Percentiles rank a stretch among this genome's conserved stretches.
These are phyloP conservation scores for Manduca sexta DNA, from an alignment of 1,140 invertebrate genomes.

Conservation along the genomic window DNA sequence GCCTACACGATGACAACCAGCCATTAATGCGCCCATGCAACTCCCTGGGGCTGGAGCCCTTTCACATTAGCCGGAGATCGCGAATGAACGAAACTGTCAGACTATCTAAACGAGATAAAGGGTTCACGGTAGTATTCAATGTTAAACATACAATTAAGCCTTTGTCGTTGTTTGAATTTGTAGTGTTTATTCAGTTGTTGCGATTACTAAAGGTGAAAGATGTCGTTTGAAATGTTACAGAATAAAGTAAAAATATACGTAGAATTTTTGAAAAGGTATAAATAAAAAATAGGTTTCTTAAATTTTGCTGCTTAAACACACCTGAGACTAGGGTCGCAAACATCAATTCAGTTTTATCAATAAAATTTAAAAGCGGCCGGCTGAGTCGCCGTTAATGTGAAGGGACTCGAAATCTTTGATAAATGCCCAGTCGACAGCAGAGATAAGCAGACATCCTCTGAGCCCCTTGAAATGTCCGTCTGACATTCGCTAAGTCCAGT, in stretches of 20 bases:
- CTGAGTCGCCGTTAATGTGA: slow-evolving; percentile 1
- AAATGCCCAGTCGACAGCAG: slow-evolving; percentile 16
- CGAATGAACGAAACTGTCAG: slow-evolving; percentile 6
- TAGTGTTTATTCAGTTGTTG: no score
- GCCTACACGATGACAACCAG: slow-evolving; percentile 50
- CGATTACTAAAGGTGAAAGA: no score
- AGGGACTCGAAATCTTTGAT: slow-evolving; percentile 12
- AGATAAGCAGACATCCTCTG: slow-evolving; percentile 19
- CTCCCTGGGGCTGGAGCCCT: slow-evolving; percentile 33
- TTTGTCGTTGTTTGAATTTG: not conserved
- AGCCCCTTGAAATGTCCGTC: slow-evolving; percentile 31
- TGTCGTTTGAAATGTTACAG: no score
- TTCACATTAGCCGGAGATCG: slow-evolving; percentile 20
- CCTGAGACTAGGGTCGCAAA: no score
- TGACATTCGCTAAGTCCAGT: slow-evolving; percentile 31
- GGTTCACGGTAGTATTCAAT: not conserved
- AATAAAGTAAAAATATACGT: no score
- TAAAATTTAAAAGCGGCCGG: no score
- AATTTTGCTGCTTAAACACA: no score
- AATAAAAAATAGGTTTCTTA: no score
- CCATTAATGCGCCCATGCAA: slow-evolving; percentile 41
- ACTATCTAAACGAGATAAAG: not conserved
- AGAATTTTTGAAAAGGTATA: no score
- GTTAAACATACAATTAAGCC: not conserved
- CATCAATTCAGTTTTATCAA: no score